These are phyloP conservation scores for Setipinna tenuifilis DNA, from an alignment of 2,797 vertebrate species.

Conservation along the genomic window DNA sequence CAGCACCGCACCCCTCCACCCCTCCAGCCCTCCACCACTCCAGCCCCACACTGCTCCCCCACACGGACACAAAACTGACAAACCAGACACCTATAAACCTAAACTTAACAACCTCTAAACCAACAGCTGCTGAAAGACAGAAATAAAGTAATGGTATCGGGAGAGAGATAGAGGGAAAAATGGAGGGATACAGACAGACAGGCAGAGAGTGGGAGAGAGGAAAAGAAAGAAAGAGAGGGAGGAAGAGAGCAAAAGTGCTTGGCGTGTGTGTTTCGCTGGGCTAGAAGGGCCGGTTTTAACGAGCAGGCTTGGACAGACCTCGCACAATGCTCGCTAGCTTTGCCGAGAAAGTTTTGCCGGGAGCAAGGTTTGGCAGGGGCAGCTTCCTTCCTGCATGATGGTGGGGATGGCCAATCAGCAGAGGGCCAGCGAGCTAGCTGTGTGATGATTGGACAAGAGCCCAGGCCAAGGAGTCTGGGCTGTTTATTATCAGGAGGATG, in stretches of 20 bases:
- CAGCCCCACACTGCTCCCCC: not conserved
- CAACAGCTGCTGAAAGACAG: constrained; percentile 16
- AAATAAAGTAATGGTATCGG: not conserved
- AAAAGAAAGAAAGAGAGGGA: not conserved
- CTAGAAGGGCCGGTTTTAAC: not conserved
- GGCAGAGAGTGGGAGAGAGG: not conserved
- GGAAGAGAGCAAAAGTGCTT: not conserved
- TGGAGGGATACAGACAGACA: not conserved
- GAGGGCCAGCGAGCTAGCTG: not conserved
- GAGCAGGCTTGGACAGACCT: not conserved
- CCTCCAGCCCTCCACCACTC: not conserved
- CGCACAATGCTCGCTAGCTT: not conserved
- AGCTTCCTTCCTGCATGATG: not conserved
- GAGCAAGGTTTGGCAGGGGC: constrained; percentile 4
- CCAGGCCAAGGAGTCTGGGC: constrained; percentile 5
- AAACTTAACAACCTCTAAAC: constrained; percentile 16
- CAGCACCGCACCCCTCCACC: not conserved
- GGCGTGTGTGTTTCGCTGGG: constrained; percentile 2
- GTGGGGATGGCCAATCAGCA: not conserved
- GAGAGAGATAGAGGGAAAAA: not conserved
- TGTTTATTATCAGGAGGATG: constrained; percentile 9
- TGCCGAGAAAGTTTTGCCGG: not conserved
- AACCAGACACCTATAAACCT: constrained; percentile 15
- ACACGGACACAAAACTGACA: constrained; percentile 8
- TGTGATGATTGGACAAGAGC: constrained; percentile 19